Base-by-base conservation (phyloP, 1,140 invertebrate species). In the Drosophila jambulina region DNA sequence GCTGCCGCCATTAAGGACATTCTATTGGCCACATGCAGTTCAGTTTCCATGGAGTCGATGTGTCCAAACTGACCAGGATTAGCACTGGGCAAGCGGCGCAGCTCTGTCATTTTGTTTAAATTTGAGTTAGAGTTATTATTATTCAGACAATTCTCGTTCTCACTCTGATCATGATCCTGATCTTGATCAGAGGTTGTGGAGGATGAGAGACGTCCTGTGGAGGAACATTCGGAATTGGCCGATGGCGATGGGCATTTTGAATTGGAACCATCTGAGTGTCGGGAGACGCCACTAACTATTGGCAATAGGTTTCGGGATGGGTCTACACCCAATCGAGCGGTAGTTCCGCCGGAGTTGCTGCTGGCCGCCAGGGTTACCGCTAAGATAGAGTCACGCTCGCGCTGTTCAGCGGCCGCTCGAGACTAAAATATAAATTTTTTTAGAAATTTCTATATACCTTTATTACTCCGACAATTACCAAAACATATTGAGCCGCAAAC, bases 401-500 rank as follows among this genome's bases (percentile, higher is more conserved):
- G 94, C 82, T 97, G 94, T 86, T 98, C 97, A 25, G 97, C 97
- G 8, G 97, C 97, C 10, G 97, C 97, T 80, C 97, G 94, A 70
- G 97, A 98, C 57, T 48, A 48, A 27, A 48, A 17, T 46, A 25
- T 10, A 27, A 2, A 0, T 0, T 29, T 6, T 17, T 19, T 27
- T 12, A 27, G 9, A n/a, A 29, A 49, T n/a, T 4, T 1, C 17
- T 19, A 13, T 29, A 29, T 19, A 4, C 1, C 10, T 13, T 13
- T 29, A 3, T 51, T n/a, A n/a, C 25, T 19, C 27, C 0, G 32
- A 61, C 62, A 38, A 15, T 25, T 83, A 87, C 83, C 63, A 98
- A 94, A 23, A 98, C 97, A 92, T 98, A 98, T 92, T 98, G 97
- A 27, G 98, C 97, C 36, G 97, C 97, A 91, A 98, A 98, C 92